These are phyloP conservation scores for Ceyx cyanopectus DNA, from an alignment of 2,113 vertebrate species.

Conservation along the genomic window DNA sequence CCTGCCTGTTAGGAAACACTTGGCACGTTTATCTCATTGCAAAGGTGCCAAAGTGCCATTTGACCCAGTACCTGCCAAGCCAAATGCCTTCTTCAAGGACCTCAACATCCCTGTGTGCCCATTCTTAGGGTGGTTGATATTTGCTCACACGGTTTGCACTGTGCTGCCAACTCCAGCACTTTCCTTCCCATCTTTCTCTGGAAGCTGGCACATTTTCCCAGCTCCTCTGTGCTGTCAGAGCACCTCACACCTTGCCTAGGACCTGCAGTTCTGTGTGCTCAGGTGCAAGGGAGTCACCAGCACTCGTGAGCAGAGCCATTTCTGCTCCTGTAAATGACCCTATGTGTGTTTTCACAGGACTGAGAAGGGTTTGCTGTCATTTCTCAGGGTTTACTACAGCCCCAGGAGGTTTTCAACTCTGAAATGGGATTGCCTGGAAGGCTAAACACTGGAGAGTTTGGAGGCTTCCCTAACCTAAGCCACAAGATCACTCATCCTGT, in stretches of 20 bases:
- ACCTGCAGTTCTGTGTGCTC: neutral
- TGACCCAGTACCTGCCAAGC: neutral
- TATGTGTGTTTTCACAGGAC: accelerated
- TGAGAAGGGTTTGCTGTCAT: neutral
- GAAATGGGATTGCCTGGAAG: neutral
- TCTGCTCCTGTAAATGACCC: neutral
- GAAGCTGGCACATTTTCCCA: neutral
- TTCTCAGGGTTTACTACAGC: neutral
- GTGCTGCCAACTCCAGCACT: neutral
- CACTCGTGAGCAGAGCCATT: neutral
- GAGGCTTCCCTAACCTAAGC: neutral
- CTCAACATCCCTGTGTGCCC: neutral
- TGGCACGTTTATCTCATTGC: neutral
- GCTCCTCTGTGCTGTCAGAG: neutral
- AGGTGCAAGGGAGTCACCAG: neutral
- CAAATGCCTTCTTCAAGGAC: neutral
- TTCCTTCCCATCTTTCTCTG: neutral
- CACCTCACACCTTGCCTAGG: neutral
- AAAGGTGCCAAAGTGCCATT: neutral
- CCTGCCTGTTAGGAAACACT: neutral
- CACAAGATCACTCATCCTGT: neutral
- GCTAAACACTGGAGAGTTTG: neutral
- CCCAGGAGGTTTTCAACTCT: neutral
- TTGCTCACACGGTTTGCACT: neutral
- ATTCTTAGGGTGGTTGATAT: neutral